These are phyloP conservation scores for Parnassius orleans DNA, from an alignment of 2,888 invertebrate genomes.

Conservation along the genomic window DNA sequence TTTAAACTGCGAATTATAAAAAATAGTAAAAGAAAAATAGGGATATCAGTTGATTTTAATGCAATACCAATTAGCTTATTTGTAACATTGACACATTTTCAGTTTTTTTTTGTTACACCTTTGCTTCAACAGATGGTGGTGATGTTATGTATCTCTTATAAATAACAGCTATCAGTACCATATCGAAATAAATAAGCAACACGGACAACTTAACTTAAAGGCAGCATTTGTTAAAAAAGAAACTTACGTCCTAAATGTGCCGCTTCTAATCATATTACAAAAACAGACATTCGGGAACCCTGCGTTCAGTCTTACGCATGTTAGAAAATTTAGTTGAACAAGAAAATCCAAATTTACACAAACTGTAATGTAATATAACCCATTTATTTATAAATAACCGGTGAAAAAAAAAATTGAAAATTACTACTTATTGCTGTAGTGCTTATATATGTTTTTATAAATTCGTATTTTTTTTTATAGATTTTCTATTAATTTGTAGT, in stretches of 20 bases:
- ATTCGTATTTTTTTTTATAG: conserved; percentile 21
- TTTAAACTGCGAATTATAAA: too few relatives aligned
- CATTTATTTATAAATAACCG: conserved; percentile 11
- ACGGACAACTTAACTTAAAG: conserved; percentile 47
- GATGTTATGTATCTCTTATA: conserved; percentile 32
- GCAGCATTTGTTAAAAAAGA: conserved; percentile 41
- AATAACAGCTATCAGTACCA: conserved; percentile 28
- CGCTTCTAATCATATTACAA: conserved; percentile 33
- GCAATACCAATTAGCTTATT: too few relatives aligned
- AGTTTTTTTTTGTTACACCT: background rate
- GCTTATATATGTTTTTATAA: conserved; percentile 13
- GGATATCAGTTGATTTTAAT: too few relatives aligned
- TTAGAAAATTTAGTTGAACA: conserved; percentile 4
- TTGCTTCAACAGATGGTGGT: background rate
- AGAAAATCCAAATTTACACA: background rate
- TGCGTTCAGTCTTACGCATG: conserved; percentile 52
- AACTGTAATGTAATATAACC: background rate
- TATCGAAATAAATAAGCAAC: conserved; percentile 52
- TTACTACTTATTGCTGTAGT: conserved; percentile 7
- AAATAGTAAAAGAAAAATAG: too few relatives aligned
- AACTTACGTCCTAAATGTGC: conserved; percentile 47
- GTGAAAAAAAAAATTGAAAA: conserved; percentile 9
- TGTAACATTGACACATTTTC: too few relatives aligned
- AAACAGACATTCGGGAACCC: conserved; percentile 45
- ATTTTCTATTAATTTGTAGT: background rate